Base-by-base conservation (phyloP, 2,797 vertebrate genomes). In the Myioborus melanocephalus region DNA sequence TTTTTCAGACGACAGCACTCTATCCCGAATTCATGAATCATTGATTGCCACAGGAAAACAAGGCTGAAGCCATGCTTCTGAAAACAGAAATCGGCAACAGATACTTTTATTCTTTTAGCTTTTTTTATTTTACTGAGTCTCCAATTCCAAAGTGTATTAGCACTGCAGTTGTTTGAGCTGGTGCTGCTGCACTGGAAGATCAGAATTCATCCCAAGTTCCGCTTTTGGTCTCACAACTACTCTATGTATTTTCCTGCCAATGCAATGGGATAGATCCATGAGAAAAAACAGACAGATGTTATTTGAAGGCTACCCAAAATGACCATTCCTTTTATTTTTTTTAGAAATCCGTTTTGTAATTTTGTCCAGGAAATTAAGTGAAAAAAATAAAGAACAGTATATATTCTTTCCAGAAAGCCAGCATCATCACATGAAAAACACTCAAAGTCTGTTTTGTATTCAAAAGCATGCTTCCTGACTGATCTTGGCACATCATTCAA, bases 21-120 rank as follows among this genome's bases (percentile, higher is more conserved):
- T 64, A 87, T 88, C 83, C 78, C 0, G 2, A 90, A 97, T 89
- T 94, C 93, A 94, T 95, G 95, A 97, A 95, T 96, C 95, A 96
- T 88, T 95, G 94, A 96, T 97, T 90, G 93, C 85, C 87, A 90
- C 23, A 94, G 81, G 41, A 94, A 96, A 97, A 96, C 89, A 95
- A 93, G 78, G 63, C 73, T 94, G 82, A 90, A 95, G 80, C 83
- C 91, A 83, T 61, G 39, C 64, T 86, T 90, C 93, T 96, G 89
- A 84, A 96, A 96, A 78, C 43, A 90, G 89, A 95, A 96, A 66
- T 81, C 73, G 85, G 83, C 72, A 94, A 85, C 52, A 88, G 57
- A 89, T 90, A 90, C 27, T 92, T 82, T 52, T 50, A 66, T 77
- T 72, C 72, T 94, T 90, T 82, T 50, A 52, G 83, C 69, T 71